Conservation (phyloP, 2,888 invertebrate genomes). For the Clistopyga incitator region DNA sequence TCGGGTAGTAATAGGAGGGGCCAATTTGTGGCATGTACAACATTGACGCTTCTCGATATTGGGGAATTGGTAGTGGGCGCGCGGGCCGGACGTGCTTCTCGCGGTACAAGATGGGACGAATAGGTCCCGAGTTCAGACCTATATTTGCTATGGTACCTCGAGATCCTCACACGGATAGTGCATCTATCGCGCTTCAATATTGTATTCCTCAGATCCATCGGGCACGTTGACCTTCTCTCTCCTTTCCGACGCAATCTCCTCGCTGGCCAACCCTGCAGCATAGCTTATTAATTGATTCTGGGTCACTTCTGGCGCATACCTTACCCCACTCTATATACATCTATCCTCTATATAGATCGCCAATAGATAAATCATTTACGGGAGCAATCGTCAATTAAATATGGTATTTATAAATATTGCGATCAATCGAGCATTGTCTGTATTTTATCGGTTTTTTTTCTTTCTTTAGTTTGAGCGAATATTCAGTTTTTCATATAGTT, state of each 20-base stretch:
- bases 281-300: slow-evolving; percentile 40
- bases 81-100: slow-evolving; percentile 17
- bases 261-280: slow-evolving; percentile 1
- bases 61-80: slow-evolving; percentile 10
- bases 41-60: slow-evolving; percentile 39
- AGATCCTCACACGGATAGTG: slow-evolving; percentile 4
- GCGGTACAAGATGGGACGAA: slow-evolving; percentile 5
- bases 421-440: background rate
- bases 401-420: background rate
- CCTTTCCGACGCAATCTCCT: background rate
- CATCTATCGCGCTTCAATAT: background rate
- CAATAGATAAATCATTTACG: background rate
- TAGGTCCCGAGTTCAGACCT: background rate
- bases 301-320: slow-evolving; percentile 11
- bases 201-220: background rate
- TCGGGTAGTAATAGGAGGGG: slow-evolving; percentile 33
- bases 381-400: background rate
- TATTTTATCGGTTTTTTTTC: background rate
- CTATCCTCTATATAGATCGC: background rate
- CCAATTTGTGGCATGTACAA: slow-evolving; percentile 38
- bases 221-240: background rate
- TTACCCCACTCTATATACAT: background rate
- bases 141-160: background rate
- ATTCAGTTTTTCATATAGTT: background rate
- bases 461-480: slow-evolving; percentile 5